phyloP scores from a whole-genome alignment of 1,140 invertebrate genomes.

The Papilio polyxenes region DNA sequence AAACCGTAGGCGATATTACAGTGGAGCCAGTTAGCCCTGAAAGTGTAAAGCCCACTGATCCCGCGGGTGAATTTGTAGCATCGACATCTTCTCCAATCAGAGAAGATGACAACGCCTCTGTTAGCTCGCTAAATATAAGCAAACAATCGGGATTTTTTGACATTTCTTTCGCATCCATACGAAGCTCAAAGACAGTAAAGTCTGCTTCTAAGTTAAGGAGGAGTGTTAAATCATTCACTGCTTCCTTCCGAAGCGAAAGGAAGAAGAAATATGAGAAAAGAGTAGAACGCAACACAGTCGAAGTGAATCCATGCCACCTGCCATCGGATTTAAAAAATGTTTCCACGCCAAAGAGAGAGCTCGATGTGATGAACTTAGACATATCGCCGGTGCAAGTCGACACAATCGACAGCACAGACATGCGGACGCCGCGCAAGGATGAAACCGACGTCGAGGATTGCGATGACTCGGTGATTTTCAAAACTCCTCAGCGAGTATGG shows the following conservation, averaged over 20 bases:
- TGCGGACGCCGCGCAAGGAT: constrained; percentile 54
- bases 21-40: constrained; percentile 72
- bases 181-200: constrained; percentile 76
- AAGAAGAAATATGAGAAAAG: constrained; percentile 80
- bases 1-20: constrained; percentile 66
- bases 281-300: constrained; percentile 68
- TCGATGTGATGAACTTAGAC: constrained; percentile 72
- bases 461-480: constrained; percentile 70
- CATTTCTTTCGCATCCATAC: constrained; percentile 77
- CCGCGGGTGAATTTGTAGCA: constrained; percentile 71
- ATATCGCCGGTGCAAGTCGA: constrained; percentile 77
- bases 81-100: constrained; percentile 76
- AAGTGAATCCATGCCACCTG: constrained; percentile 65
- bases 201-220: constrained; percentile 76
- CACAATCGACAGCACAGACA: constrained; percentile 72
- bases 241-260: constrained; percentile 79
- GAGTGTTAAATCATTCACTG: constrained; percentile 79
- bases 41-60: constrained; percentile 70
- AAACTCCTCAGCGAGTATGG: constrained; percentile 72
- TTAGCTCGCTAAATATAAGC: constrained; percentile 77
- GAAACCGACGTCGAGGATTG: constrained; percentile 63
- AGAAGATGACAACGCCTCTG: constrained; percentile 77
- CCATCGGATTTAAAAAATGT: constrained; percentile 64
- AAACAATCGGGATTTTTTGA: constrained; percentile 79
- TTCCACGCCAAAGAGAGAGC: constrained; percentile 70